Evolutionary conservation across 2,797 vertebrate species (phyloP), one percentile per base, ranked within the genome.

Genomic region (Melanotaenia trifasciata): DNA sequence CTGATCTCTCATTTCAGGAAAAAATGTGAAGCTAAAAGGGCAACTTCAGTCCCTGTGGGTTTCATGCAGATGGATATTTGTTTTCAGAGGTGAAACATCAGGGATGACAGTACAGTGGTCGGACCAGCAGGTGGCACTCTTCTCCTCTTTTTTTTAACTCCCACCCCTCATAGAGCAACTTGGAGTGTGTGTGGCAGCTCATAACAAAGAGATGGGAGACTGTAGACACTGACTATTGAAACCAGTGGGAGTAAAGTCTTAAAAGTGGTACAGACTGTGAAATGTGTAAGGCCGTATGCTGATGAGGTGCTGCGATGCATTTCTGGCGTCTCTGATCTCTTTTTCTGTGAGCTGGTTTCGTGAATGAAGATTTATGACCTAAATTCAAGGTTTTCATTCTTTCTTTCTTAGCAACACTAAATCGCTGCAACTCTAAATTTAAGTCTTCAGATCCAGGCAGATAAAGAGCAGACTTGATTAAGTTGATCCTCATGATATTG

Each of bases 41-140:
- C 81, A 83, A 22, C 76, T 86, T 84, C 64, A 74, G 70, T 18
- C 47, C 66, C 67, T 35, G 76, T 47, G 28, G 30, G 59, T 33
- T 50, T 54, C 51, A 54, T 54, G 51, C 51, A 54, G 35, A 26
- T 13, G 54, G 22, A 0, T 66, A 30, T 2, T 50, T 36, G 38
- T 35, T 62, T 50, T 58, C 51, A 47, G 38, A 51, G 56, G 40
- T 59, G 7, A 65, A 57, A 40, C 11, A 64, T 79, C 53, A 65
- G 58, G 45, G 66, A 63, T 53, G 69, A 58, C 64, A 79, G 73
- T 74, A 33, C 11, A 32, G 74, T 72, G 79, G 86, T 92, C 70
- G 76, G 87, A 92, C 90, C 92, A 94, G 93, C 92, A 93, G 94
- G 91, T 88, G 92, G 89, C 90, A 77, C 79, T 89, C 80, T 86